Evolutionary conservation across 2,113 vertebrate species (phyloP), one percentile per base, ranked within the genome.

Genomic region (Nipponia nippon): DNA sequence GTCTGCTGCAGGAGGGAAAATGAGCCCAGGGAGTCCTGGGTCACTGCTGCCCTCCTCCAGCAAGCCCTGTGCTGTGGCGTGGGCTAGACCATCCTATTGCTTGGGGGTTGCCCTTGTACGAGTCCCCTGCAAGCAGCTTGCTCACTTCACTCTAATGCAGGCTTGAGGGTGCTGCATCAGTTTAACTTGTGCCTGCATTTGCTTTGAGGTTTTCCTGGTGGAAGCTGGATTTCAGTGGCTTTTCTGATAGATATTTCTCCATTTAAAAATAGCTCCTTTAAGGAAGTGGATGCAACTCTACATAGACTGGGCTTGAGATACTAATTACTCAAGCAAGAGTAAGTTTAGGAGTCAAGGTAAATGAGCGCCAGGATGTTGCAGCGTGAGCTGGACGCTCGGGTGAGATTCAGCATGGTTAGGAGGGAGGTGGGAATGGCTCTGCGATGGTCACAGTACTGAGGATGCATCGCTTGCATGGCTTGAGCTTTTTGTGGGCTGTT

Each of bases 361-460:
- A 50, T 0, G 40, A 26, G 32, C 1, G 0, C 30, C 0, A 2
- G 40, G 59, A 10, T n/a, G n/a, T 55, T 32, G 25, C 36, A 26
- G 58, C 2, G 4, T 29, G 52, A 55, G n/a, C 40, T 49, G 59
- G 44, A 16, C 7, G 0, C 55, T 50, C 5, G 3, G 9, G 36
- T 0, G 5, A 52, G 58, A 20, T 25, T 58, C 3, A 0, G 5
- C 21, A 0, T 19, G 56, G 47, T 1, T 42, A 3, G 56, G 70
- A 44, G 52, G 71, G 80, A 69, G 53, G 25, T 49, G 67, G 40
- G 80, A 47, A 40, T 0, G 3, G 20, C n/a, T 82, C 42, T 20
- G 56, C 3, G 1, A 18, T 1, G 18, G 34, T n/a, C 67, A 1
- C 1, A 2, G 50, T 17, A 8, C 27, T 0, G 0, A 16, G 5